Evolutionary conservation across 2,888 invertebrate genomes (phyloP), one percentile per base, ranked within the genome.

Genomic region (Parasteatoda lunata): DNA sequence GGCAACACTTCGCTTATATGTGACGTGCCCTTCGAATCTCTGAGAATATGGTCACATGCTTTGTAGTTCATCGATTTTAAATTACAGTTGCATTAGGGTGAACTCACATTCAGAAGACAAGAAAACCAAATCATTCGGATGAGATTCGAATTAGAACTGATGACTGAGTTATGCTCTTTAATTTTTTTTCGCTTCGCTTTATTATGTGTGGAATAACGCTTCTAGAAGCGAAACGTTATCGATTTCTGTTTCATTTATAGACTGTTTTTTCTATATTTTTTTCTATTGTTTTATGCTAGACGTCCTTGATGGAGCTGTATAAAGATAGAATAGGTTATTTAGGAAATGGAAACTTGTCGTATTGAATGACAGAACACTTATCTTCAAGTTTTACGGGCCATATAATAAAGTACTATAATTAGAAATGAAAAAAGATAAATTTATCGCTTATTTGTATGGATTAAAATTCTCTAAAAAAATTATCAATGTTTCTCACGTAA

Each of bases 1-100:
- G 75, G 75, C 69, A 75, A 71, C 71, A 49, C 59, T 59, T 68
- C 54, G 59, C n/a, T 47, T 59, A 59, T 48, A 70, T 49, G 59
- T 15, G 68, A 47, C 47, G 64, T 48, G 71, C 30, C 69, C 51
- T 69, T 65, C 65, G 69, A 77, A 84, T 77, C 72, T 72, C 64
- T 84, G 83, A 84, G 83, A 84, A 84, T 84, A 84, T 84, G 77
- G 71, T 84, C 83, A 84, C 83, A 77, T 84, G 83, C 70, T 71
- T 77, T 66, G 77, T 71, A 84, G 71, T 71, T 13, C 72, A 84
- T 84, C 77, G 83, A 84, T 84, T 84, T 84, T 84, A 77, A 84
- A 84, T 84, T 84, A 84, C 83, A 84, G 77, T 84, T 84, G 71
- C 83, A 84, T 84, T 84, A 84, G 48, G 69, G 83, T 13, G 77